These are phyloP conservation scores for Latheticus oryzae DNA, from an alignment of 2,888 invertebrate genomes.

Conservation along the genomic window DNA sequence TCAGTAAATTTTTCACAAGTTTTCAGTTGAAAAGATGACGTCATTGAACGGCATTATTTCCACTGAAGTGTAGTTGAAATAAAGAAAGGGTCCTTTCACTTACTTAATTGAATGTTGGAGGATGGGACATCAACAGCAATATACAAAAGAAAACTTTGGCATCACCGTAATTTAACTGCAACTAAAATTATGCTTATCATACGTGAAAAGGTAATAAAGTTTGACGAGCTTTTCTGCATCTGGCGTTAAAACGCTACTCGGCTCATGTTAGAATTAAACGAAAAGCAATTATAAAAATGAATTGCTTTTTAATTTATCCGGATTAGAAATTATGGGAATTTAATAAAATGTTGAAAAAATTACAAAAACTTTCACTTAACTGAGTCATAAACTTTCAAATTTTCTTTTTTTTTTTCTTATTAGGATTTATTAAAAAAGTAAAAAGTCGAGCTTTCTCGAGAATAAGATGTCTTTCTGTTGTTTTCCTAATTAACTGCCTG, in stretches of 20 bases:
- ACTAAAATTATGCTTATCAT: conserved; percentile 36
- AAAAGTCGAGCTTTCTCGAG: too few relatives aligned
- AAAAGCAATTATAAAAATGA: conserved; percentile 34
- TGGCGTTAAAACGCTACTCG: conserved; percentile 28
- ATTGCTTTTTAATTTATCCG: conserved; percentile 28
- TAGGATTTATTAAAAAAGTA: too few relatives aligned
- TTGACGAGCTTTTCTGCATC: conserved; percentile 34
- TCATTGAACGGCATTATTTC: conserved; percentile 4
- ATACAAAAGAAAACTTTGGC: conserved; percentile 25
- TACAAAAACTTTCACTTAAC: too few relatives aligned
- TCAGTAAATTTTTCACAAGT: conserved; percentile 17
- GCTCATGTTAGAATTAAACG: conserved; percentile 18
- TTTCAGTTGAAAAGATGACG: conserved; percentile 5
- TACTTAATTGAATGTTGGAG: conserved; percentile 16
- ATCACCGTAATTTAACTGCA: conserved; percentile 33
- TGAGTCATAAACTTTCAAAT: too few relatives aligned
- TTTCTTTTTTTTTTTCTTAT: too few relatives aligned
- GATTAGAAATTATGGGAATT: not conserved
- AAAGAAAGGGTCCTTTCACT: conserved; percentile 6
- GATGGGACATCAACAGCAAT: conserved; percentile 5
- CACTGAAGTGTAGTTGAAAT: not conserved
- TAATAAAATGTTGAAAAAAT: not conserved
- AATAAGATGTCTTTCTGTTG: too few relatives aligned
- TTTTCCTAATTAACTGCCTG: too few relatives aligned
- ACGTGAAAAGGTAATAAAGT: conserved; percentile 39